Base-by-base conservation (phyloP, 2,113 vertebrate species). In the Sylvietta virens region DNA sequence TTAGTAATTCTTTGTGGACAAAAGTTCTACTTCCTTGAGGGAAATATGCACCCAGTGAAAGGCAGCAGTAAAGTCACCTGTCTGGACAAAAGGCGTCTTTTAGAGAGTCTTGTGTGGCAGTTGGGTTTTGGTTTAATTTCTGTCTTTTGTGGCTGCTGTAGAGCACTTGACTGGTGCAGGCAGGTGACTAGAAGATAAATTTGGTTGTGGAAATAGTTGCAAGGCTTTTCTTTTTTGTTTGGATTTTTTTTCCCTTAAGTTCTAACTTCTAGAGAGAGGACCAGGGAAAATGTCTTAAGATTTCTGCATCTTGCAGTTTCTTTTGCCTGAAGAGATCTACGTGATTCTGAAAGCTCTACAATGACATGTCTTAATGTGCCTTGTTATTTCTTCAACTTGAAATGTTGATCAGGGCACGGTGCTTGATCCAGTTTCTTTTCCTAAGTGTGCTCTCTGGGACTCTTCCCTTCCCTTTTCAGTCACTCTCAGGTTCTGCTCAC, bases 241-340 rank as follows among this genome's bases (percentile, higher is more conserved):
- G 26, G 7, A 4, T 3, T 21, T 19, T 9, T 27, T 4, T 4
- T 2, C 15, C 15, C 7, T 33, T 10, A 33, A 53, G 10, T 48
- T 87, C 7, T 74, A n/a, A 9, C 44, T 54, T 81, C 23, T 4
- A 45, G 39, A 53, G 39, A 66, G 51, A 88, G 18, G 26, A 78
- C 13, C 7, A 44, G 33, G 24, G 23, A 23, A 37, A 9, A 50
- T 54, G 24, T 51, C 3, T 22, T 57, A 9, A 30, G 9, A 8
- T 77, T 90, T 84, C 40, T 91, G 31, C 15, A 45, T 76, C 39
- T 69, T 87, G 33, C 37, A 30, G 6, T 67, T 85, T 69, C 23
- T 90, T 92, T 72, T 71, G 26, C 19, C 10, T 57, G 54, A 70
- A 73, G 85, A 65, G 45, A 57, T 39, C 7, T 14, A 3, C 7